A percentile compares a stretch with the other conserved stretches of the same genome.
These are phyloP conservation scores for Catocala fraxini DNA, from an alignment of 2,888 invertebrate species.

Conservation along the genomic window DNA sequence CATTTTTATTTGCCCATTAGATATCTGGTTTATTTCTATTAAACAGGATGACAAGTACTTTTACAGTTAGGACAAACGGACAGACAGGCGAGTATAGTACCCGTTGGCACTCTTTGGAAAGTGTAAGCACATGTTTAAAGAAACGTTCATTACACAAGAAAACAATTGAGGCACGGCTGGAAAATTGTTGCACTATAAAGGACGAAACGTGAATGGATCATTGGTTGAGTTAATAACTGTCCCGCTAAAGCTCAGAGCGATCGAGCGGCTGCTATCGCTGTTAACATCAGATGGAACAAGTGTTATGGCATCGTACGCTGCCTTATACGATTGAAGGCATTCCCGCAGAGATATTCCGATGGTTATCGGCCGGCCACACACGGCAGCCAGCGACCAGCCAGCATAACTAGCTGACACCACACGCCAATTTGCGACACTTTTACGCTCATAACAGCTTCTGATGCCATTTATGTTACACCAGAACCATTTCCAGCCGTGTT, in stretches of 20 bases:
- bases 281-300: constrained; percentile 78
- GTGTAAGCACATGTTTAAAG: constrained; percentile 22
- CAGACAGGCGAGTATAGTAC: too few species aligned
- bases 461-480: constrained; percentile 66
- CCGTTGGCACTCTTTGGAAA: too few species aligned
- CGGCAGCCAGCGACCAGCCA: constrained; percentile 61
- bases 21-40: too few species aligned
- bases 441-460: constrained; percentile 72
- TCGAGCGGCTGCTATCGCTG: constrained; percentile 68
- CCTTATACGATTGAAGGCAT: constrained; percentile 78
- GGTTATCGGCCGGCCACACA: constrained; percentile 78
- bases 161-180: constrained; percentile 32
- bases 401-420: constrained; percentile 71
- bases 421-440: constrained; percentile 78
- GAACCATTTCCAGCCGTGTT: constrained; percentile 61
- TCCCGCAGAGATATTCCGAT: constrained; percentile 74
- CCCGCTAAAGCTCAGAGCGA: constrained; percentile 64
- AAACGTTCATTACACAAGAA: constrained; percentile 33
- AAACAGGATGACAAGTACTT: too few species aligned
- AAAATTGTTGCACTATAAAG: constrained; percentile 39
- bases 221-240: constrained; percentile 69
- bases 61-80: too few species aligned
- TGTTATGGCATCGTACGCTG: constrained; percentile 78
- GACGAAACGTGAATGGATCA: constrained; percentile 60
- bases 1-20: too few species aligned